These are phyloP conservation scores for Hetaerina titia DNA, from an alignment of 2,888 invertebrate genomes.

Conservation along the genomic window DNA sequence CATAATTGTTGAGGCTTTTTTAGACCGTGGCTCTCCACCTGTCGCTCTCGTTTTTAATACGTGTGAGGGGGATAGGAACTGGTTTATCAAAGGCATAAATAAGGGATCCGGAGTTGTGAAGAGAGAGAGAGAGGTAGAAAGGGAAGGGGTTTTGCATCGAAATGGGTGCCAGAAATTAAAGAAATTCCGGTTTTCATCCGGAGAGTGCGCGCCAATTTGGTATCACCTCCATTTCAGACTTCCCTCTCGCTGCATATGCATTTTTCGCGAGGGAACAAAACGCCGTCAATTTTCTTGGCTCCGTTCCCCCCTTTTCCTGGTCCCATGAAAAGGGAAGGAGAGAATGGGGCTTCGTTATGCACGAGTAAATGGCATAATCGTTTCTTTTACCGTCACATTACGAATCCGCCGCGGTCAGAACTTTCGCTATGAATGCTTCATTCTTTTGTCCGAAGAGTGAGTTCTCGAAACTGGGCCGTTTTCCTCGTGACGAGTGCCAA, in stretches of 20 bases:
- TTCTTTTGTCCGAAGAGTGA: neutral
- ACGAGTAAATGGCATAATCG: constrained; percentile 47
- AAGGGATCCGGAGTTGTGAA: neutral
- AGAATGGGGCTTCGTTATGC: constrained; percentile 54
- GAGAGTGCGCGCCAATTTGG: neutral
- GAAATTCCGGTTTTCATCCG: constrained; percentile 4
- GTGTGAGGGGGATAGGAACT: neutral
- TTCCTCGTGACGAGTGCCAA: constrained; percentile 31
- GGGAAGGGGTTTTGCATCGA: neutral
- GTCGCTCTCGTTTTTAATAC: neutral
- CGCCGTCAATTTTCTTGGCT: neutral
- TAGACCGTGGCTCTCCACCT: neutral
- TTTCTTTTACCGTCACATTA: neutral
- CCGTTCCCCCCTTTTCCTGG: neutral
- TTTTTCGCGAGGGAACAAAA: constrained; percentile 7
- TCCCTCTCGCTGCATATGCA: neutral
- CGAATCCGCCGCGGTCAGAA: neutral
- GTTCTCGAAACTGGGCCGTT: neutral
- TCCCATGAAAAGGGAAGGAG: neutral
- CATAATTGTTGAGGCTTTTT: neutral
- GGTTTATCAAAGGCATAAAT: neutral
- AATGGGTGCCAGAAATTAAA: neutral
- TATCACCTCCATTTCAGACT: neutral
- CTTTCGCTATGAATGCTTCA: constrained; percentile 6
- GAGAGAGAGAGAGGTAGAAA: neutral